These are phyloP conservation scores for Talpa occidentalis DNA, from an alignment of 2,113 vertebrate genomes.

Conservation along the genomic window DNA sequence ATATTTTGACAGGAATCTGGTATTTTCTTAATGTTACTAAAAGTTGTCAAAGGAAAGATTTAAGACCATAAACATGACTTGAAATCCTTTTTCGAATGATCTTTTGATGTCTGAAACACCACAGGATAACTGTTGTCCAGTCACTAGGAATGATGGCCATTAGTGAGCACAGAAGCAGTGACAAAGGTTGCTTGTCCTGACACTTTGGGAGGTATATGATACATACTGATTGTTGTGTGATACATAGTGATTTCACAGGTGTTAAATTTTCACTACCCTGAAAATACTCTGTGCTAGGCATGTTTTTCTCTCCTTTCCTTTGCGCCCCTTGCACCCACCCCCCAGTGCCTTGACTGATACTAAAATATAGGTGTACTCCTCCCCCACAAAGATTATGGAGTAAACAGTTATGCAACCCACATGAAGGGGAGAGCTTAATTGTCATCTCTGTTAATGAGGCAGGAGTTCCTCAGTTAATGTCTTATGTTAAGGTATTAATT, in stretches of 20 bases:
- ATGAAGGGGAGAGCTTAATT: neutral
- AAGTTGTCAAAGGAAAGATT: conserved; percentile 22
- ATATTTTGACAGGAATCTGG: neutral
- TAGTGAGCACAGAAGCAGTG: neutral
- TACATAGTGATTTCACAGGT: neutral
- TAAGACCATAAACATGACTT: conserved; percentile 7
- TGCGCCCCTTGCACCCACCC: no score
- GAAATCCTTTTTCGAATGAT: neutral
- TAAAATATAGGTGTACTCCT: neutral
- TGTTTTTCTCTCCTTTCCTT: neutral
- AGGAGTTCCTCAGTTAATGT: neutral
- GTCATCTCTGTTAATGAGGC: neutral
- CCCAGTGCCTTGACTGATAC: conserved; percentile 18
- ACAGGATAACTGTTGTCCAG: neutral
- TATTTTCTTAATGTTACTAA: neutral
- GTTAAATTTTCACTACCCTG: neutral
- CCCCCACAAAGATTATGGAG: neutral
- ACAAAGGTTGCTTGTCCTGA: neutral
- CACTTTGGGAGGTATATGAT: neutral
- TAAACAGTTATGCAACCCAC: neutral
- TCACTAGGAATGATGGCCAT: neutral
- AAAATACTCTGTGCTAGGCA: neutral
- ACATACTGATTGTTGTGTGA: neutral
- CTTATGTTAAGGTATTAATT: neutral
- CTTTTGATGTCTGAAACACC: neutral